These are phyloP conservation scores for Azorinus chamasolen DNA, from an alignment of 2,888 invertebrate species.

Conservation along the genomic window DNA sequence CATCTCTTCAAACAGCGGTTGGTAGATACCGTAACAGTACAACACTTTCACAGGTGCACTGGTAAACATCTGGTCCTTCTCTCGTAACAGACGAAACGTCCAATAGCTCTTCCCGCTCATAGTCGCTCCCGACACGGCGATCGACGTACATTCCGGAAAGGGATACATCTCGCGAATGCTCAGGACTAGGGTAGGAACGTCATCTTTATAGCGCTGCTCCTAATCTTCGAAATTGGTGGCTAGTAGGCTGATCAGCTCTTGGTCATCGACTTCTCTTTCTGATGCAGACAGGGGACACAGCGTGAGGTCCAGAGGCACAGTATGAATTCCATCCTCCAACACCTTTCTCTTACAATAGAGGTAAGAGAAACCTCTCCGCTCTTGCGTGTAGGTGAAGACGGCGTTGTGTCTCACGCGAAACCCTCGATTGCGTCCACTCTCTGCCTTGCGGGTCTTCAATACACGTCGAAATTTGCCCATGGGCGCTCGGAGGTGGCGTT, in stretches of 20 bases:
- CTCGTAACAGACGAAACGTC: constrained; percentile 4
- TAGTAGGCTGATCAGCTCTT: constrained; percentile 37
- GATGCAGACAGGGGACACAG: too few relatives aligned
- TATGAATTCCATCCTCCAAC: constrained; percentile 38
- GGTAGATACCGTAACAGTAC: too few relatives aligned
- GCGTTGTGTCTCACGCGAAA: constrained; percentile 38
- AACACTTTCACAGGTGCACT: too few relatives aligned
- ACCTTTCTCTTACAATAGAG: constrained; percentile 49
- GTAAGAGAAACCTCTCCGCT: constrained; percentile 44
- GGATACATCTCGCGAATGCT: constrained; percentile 30
- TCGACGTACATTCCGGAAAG: constrained; percentile 44
- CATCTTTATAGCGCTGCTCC: not conserved
- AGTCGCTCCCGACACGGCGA: constrained; percentile 35
- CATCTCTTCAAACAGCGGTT: constrained; percentile 34
- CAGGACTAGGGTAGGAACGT: too few relatives aligned
- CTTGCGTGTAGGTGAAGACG: constrained; percentile 31
- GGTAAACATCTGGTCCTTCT: constrained; percentile 35
- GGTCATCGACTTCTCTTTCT: constrained; percentile 20
- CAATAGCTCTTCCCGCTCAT: constrained; percentile 11
- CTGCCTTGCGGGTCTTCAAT: constrained; percentile 11
- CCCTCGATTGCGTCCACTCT: constrained; percentile 12
- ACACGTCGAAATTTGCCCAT: constrained; percentile 18
- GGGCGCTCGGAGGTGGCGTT: constrained; percentile 26
- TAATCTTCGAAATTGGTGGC: constrained; percentile 23
- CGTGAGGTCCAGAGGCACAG: constrained; percentile 31